These are phyloP conservation scores for Paramormyrops hopkinsi DNA, from an alignment of 2,797 vertebrate species.

Conservation along the genomic window DNA sequence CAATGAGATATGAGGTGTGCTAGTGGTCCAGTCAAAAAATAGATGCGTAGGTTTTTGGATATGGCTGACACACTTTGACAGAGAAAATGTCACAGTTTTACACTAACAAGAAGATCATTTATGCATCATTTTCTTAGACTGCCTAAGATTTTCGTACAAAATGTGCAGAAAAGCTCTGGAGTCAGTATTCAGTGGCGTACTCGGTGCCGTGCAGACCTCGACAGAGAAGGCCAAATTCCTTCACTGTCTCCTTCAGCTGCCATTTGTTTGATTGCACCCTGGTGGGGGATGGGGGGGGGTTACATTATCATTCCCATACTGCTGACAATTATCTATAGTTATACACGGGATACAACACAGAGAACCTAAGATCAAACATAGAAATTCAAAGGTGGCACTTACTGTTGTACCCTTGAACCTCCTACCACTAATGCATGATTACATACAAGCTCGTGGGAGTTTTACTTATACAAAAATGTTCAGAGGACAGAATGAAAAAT, in stretches of 20 bases:
- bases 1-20: not conserved
- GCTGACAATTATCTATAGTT: not conserved
- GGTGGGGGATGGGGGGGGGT: constrained; percentile 21
- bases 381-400: not conserved
- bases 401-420: not conserved
- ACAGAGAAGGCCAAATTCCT: constrained; percentile 93
- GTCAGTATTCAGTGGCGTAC: constrained; percentile 95
- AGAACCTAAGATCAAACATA: not conserved
- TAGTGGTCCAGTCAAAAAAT: not conserved
- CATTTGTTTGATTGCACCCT: constrained; percentile 97
- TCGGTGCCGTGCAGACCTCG: constrained; percentile 94
- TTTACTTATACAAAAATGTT: not conserved
- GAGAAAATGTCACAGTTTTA: not conserved
- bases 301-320: not conserved
- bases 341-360: not conserved
- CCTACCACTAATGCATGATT: not conserved
- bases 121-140: not conserved
- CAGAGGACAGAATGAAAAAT: not conserved
- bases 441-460: not conserved
- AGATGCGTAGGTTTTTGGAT: not conserved
- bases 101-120: not conserved
- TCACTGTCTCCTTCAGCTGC: constrained; percentile 92
- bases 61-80: not conserved
- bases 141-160: not conserved
- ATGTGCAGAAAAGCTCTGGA: not conserved